Conservation (phyloP, 53 echinoderm and acorn worm species). For the Echinarachnius parma region DNA sequence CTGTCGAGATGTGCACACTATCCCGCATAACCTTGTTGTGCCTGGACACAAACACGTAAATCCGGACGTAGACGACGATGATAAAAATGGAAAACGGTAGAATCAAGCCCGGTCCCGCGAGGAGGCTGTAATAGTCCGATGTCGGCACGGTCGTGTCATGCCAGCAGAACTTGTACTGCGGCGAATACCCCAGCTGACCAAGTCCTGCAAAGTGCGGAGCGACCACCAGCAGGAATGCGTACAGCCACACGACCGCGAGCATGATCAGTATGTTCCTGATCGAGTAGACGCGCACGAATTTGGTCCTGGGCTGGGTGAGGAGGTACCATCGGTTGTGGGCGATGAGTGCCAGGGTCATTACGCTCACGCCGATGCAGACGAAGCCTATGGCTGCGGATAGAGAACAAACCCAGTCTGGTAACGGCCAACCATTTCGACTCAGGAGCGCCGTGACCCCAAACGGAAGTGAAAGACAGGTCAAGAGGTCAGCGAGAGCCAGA, state of each 20-base stretch:
- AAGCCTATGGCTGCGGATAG: conserved; percentile 27
- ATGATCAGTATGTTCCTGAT: conserved; percentile 42
- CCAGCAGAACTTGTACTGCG: conserved; percentile 54
- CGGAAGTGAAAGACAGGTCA: conserved; percentile 53
- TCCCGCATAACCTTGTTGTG: conserved; percentile 62
- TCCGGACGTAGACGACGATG: conserved; percentile 50
- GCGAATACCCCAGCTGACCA: conserved; percentile 67
- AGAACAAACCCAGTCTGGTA: conserved; percentile 37
- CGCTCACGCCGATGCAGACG: conserved; percentile 21
- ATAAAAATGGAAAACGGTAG: conserved; percentile 47
- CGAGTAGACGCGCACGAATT: conserved; percentile 41
- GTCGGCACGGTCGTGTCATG: conserved; percentile 44
- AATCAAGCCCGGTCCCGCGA: conserved; percentile 34
- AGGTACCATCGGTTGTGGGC: conserved; percentile 46
- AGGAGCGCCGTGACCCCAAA: conserved; percentile 47
- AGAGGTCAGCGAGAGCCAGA: conserved; percentile 54
- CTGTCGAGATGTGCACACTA: too few relatives aligned
- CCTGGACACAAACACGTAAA: conserved; percentile 46
- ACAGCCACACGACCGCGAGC: conserved; percentile 44
- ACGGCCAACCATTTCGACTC: conserved; percentile 51
- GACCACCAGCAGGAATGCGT: conserved; percentile 38
- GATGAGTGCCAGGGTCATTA: conserved; percentile 49
- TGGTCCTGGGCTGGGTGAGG: conserved; percentile 14
- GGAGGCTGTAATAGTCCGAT: conserved; percentile 44
- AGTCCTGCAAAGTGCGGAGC: conserved; percentile 57